Evolutionary conservation across 1,140 invertebrate genomes (phyloP).

Genomic region (Bombyx mori): DNA sequence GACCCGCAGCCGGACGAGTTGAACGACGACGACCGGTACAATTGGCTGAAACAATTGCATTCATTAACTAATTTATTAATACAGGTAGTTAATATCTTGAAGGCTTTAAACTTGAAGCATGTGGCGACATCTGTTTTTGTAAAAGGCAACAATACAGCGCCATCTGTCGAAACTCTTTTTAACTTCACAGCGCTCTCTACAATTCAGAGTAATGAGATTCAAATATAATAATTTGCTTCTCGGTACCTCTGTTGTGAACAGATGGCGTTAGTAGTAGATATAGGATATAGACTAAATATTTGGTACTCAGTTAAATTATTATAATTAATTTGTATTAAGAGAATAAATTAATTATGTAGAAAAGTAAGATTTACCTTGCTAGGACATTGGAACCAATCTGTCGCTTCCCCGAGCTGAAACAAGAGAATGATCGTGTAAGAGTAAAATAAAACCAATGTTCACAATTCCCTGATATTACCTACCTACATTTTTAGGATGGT

Average conservation of each 20-base stretch:
- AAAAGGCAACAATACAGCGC: slow-evolving; percentile 1
- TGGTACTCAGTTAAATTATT: background rate
- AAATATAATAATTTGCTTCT: too few relatives aligned
- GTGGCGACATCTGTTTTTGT: slow-evolving; percentile 36
- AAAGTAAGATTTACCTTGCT: slow-evolving; percentile 78
- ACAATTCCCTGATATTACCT: too few relatives aligned
- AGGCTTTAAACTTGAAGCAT: background rate
- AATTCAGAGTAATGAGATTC: too few relatives aligned
- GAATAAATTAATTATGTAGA: background rate
- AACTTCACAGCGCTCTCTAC: too few relatives aligned
- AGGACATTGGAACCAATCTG: slow-evolving; percentile 86
- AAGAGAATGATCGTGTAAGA: slow-evolving; percentile 6
- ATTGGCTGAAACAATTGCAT: slow-evolving; percentile 77
- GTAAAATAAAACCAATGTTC: too few relatives aligned
- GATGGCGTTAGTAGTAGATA: background rate
- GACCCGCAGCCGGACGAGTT: slow-evolving; percentile 91
- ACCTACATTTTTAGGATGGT: too few relatives aligned
- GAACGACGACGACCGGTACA: slow-evolving; percentile 91
- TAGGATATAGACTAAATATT: too few relatives aligned
- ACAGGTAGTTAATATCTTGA: too few relatives aligned
- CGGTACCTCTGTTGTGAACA: background rate
- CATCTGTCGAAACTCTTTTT: slow-evolving; percentile 1
- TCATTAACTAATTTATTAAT: slow-evolving; percentile 18
- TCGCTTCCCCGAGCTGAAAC: slow-evolving; percentile 80
- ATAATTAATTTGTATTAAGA: background rate